Evolutionary conservation across 2,797 vertebrate genomes (phyloP).

Genomic region (Malacoctenus gilli): DNA sequence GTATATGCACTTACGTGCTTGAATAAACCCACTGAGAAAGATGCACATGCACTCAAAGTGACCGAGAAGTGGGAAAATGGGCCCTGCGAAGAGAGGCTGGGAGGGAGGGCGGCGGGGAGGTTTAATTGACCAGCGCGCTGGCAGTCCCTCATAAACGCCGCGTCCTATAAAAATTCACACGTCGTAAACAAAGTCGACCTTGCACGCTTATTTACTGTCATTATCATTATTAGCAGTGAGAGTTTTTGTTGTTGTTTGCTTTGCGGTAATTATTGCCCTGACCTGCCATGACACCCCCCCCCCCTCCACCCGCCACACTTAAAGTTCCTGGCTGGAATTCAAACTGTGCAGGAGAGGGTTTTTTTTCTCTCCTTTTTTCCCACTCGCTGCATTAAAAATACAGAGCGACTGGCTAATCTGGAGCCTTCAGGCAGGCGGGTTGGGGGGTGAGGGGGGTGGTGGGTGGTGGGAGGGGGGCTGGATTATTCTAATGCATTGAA

Average conservation of each 20-base stretch:
- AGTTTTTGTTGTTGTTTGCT: conserved; percentile 43
- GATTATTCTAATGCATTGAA: conserved; percentile 59
- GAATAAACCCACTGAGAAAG: conserved; percentile 17
- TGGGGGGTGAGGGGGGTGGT: no score
- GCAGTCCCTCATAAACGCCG: conserved; percentile 28
- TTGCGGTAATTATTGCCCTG: conserved; percentile 40
- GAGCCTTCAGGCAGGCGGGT: conserved; percentile 43
- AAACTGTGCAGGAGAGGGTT: conserved; percentile 24
- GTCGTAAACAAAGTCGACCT: conserved; percentile 33
- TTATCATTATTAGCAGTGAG: conserved; percentile 34
- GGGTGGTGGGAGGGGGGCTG: no score
- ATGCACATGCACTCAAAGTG: conserved; percentile 13
- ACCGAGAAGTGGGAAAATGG: conserved; percentile 3
- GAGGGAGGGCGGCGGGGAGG: conserved; percentile 3
- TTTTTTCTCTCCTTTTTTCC: conserved; percentile 11
- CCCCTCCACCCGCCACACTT: no score
- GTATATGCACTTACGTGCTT: conserved; percentile 10
- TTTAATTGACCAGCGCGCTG: conserved; percentile 36
- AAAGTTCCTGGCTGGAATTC: conserved; percentile 32
- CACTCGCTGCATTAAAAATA: conserved; percentile 43
- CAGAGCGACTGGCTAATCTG: conserved; percentile 41
- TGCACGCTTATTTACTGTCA: conserved; percentile 11
- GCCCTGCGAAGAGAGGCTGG: no score
- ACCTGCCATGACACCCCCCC: conserved; percentile 24
- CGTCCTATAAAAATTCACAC: conserved; percentile 18